Percentiles rank a stretch among this genome's conserved stretches.
These are phyloP conservation scores for Bombus waltoni DNA, from an alignment of 1,140 invertebrate genomes.

Conservation along the genomic window DNA sequence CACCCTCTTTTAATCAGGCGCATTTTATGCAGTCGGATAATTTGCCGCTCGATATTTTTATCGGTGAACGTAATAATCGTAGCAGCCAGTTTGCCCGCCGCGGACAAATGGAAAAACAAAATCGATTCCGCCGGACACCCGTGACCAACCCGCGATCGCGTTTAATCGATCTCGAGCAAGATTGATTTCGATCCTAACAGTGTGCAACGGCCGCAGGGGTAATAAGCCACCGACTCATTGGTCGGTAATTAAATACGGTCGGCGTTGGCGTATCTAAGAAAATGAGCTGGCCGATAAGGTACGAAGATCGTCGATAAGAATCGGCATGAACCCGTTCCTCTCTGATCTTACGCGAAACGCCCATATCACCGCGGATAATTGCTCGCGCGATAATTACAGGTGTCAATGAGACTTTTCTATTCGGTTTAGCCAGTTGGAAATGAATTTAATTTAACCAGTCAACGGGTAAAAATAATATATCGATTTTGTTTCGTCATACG, in stretches of 20 bases:
- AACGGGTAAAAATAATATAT: background rate
- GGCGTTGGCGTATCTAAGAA: slow-evolving; percentile 39
- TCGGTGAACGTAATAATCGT: slow-evolving; percentile 52
- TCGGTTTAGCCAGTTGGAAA: background rate
- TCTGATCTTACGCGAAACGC: background rate
- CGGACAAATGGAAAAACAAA: slow-evolving; percentile 57
- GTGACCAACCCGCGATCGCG: slow-evolving; percentile 46
- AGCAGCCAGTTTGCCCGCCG: slow-evolving; percentile 20
- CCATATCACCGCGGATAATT: slow-evolving; percentile 18
- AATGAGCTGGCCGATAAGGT: slow-evolving; percentile 30
- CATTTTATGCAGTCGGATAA: slow-evolving; percentile 42
- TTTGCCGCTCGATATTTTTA: slow-evolving; percentile 22
- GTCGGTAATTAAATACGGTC: slow-evolving; percentile 59
- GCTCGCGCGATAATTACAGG: slow-evolving; percentile 19
- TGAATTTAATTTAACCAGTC: background rate
- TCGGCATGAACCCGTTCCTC: slow-evolving; percentile 6
- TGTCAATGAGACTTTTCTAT: background rate
- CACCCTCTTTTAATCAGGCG: slow-evolving; percentile 45
- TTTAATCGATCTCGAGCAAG: slow-evolving; percentile 61
- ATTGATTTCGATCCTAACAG: slow-evolving; percentile 65
- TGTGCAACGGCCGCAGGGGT: slow-evolving; percentile 38
- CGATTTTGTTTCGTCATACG: background rate
- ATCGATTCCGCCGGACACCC: slow-evolving; percentile 54
- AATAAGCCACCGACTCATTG: slow-evolving; percentile 58
- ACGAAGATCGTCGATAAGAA: slow-evolving; percentile 44